phyloP scores from a whole-genome alignment of 2,888 invertebrate genomes.

The Ormyrus labotus region DNA sequence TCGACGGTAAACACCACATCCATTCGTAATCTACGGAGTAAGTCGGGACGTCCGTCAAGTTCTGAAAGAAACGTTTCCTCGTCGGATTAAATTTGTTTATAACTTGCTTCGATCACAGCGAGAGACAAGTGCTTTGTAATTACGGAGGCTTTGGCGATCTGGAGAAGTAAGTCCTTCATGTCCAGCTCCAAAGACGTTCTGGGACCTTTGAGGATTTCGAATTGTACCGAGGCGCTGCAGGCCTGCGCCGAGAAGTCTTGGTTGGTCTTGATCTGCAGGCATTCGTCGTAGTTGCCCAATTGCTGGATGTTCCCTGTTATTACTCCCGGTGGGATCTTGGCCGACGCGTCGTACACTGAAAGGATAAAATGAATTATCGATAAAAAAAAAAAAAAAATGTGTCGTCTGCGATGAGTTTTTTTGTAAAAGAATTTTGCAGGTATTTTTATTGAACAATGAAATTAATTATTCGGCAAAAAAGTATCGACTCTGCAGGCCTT shows the following conservation, averaged over 20 bases:
- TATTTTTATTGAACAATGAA: slow-evolving; percentile 6
- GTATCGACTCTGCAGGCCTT: neutral
- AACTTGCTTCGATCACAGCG: too few species aligned
- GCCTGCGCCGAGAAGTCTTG: slow-evolving; percentile 80
- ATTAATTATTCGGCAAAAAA: neutral
- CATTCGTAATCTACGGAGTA: slow-evolving; percentile 63
- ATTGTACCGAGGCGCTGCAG: slow-evolving; percentile 80
- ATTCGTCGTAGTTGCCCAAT: slow-evolving; percentile 87
- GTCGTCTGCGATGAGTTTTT: neutral
- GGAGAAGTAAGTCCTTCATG: slow-evolving; percentile 64
- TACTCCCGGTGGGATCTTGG: slow-evolving; percentile 83
- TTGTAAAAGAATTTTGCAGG: neutral
- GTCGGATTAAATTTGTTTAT: too few species aligned
- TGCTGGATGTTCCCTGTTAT: slow-evolving; percentile 83
- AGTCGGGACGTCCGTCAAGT: slow-evolving; percentile 24
- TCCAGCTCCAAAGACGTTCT: slow-evolving; percentile 55
- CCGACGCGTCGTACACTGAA: slow-evolving; percentile 87
- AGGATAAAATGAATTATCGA: slow-evolving; percentile 43
- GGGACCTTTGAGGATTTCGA: slow-evolving; percentile 64
- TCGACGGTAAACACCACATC: slow-evolving; percentile 72
- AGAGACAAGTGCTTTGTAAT: slow-evolving; percentile 8
- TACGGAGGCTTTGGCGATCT: slow-evolving; percentile 66
- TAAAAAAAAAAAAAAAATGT: neutral
- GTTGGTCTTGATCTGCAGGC: slow-evolving; percentile 77
- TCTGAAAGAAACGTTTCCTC: slow-evolving; percentile 4